A percentile compares a stretch with the other conserved stretches of the same genome.
phyloP scores from a whole-genome alignment of 1,140 invertebrate genomes.

The Forficula auricularia region DNA sequence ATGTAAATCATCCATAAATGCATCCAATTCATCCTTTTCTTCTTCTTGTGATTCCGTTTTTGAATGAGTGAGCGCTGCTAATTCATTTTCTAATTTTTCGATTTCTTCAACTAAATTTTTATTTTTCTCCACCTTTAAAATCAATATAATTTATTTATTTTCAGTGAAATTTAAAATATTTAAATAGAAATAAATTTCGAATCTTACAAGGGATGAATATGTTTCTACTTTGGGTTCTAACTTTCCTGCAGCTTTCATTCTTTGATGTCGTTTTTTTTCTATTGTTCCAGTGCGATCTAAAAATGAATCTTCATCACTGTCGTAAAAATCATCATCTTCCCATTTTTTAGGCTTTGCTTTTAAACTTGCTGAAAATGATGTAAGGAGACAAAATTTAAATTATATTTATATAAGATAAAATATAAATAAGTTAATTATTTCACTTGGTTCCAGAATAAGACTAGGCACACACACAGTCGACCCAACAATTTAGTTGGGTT shows the following conservation, averaged over 20 bases:
- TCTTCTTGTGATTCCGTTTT: slow-evolving; percentile 22
- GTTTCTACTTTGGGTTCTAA: slow-evolving; percentile 43
- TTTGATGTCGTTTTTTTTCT: slow-evolving; percentile 64
- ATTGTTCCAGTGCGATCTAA: slow-evolving; percentile 86
- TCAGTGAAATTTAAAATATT: slow-evolving; percentile 4
- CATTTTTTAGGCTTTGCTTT: slow-evolving; percentile 57
- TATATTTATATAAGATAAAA: not conserved
- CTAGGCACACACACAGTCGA: too few relatives aligned
- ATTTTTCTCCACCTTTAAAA: slow-evolving; percentile 49
- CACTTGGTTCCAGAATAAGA: too few relatives aligned
- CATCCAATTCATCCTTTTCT: slow-evolving; percentile 47
- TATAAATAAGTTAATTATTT: too few relatives aligned
- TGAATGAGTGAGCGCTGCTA: slow-evolving; percentile 24
- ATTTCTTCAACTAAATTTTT: slow-evolving; percentile 37
- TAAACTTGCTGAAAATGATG: slow-evolving; percentile 37
- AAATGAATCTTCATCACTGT: slow-evolving; percentile 94
- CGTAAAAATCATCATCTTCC: slow-evolving; percentile 83
- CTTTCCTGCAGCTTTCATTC: slow-evolving; percentile 53
- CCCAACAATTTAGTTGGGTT: too few relatives aligned
- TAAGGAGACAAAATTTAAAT: not conserved
- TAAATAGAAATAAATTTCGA: not conserved
- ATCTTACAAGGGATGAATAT: slow-evolving; percentile 58
- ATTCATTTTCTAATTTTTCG: slow-evolving; percentile 33
- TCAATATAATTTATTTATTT: slow-evolving; percentile 6
- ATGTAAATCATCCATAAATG: slow-evolving; percentile 49